Evolutionary conservation across 2,888 invertebrate genomes (phyloP), one percentile per base, ranked within the genome.

Genomic region (Oligia strigilis): DNA sequence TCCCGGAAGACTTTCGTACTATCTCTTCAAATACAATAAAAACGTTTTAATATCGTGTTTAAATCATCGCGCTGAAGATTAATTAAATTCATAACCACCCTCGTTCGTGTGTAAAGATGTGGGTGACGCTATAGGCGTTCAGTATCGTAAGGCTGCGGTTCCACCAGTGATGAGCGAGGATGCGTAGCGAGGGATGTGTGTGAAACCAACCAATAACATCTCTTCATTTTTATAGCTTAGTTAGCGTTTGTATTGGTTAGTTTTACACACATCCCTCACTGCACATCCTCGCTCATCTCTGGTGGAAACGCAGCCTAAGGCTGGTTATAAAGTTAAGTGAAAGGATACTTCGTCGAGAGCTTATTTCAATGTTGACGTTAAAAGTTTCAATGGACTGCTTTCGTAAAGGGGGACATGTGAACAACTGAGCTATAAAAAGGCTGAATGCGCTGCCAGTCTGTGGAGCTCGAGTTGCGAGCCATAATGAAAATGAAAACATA

Each of bases 71-170:
- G 78, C 77, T 40, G 83, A 86, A 91, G 90, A 93, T 93, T 94
- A 94, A 94, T 94, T 93, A 93, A 94, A 94, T 94, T 94, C 92
- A 94, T 93, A 93, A 93, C 91, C 92, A 93, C 93, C 92, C 92
- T 92, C 91, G 92, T 92, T 93, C 92, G 86, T 86, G 84, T 84
- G 72, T 91, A 92, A 92, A 91, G 92, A 92, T 91, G 91, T 90
- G 90, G 91, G 89, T 90, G 91, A 90, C 85, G 87, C 85, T 84
- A 89, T 87, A 65, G 65, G 85, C 88, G 86, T 89, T 89, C 89
- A 86, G 84, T 84, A 87, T 89, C 75, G 29, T 83, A 91, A 91
- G 67, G 80, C 77, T 79, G 77, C 40, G 40, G 4, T 40, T 40
- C 6, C 40, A 40, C 40, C 40, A 40, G 40, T 6, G 40, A 40